A percentile compares a stretch with the other conserved stretches of the same genome.
Conservation (phyloP, 2,113 vertebrate species). For the Ictalurus furcatus region DNA sequence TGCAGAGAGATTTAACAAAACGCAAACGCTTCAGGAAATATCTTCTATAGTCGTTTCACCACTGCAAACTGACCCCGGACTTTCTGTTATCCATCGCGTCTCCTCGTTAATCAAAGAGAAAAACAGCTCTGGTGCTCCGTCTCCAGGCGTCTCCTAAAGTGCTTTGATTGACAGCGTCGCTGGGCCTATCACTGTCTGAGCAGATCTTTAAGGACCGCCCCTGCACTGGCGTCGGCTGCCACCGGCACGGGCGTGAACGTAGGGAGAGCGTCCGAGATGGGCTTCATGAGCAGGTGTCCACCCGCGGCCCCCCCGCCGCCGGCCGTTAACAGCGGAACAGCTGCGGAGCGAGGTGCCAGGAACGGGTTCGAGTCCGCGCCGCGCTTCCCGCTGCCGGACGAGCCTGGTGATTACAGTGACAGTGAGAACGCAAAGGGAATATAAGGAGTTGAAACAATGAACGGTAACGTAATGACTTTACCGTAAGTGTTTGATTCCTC, state of each 20-base stretch:
- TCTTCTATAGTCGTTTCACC: not conserved
- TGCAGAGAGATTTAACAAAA: not conserved
- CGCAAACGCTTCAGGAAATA: not conserved
- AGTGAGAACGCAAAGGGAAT: not conserved
- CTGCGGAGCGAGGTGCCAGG: conserved; percentile 91
- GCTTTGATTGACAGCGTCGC: conserved; percentile 41
- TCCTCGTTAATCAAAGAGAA: not conserved
- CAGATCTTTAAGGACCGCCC: conserved; percentile 90
- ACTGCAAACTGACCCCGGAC: not conserved
- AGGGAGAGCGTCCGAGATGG: conserved; percentile 87
- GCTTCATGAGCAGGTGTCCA: conserved; percentile 93
- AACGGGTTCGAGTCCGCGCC: conserved; percentile 82
- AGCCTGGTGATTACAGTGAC: conserved; percentile 50
- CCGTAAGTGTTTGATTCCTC: not conserved
- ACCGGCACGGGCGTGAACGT: conserved; percentile 94
- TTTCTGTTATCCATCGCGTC: not conserved
- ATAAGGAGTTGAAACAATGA: not conserved
- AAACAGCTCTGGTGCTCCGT: not conserved
- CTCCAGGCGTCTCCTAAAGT: conserved; percentile 51
- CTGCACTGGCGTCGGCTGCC: conserved; percentile 83
- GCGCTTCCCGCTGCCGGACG: conserved; percentile 68
- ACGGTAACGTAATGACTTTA: not conserved
- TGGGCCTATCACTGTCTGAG: conserved; percentile 80
- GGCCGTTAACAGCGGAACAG: conserved; percentile 65
- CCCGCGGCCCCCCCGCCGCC: conserved; percentile 61